Percentiles rank a stretch among this genome's conserved stretches.
Evolutionary conservation across 2,113 vertebrate genomes (phyloP).

Genomic region (Pomatostomus ruficeps): DNA sequence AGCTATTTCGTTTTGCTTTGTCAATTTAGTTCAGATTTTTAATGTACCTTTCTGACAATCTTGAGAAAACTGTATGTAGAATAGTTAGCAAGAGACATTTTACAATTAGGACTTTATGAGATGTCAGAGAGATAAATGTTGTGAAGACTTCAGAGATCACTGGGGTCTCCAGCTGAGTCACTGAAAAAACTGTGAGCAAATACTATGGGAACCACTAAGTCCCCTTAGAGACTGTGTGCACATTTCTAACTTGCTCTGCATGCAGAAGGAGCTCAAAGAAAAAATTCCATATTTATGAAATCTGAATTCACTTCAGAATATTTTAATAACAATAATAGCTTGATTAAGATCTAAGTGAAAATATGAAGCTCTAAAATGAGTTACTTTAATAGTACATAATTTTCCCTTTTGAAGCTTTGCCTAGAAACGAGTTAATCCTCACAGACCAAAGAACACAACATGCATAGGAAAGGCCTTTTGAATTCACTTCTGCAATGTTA

Average conservation of each 20-base stretch:
- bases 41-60: background rate
- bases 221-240: background rate
- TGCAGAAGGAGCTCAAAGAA: background rate
- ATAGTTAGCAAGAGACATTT: background rate
- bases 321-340: slow-evolving; percentile 53
- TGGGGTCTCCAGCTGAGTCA: background rate
- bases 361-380: background rate
- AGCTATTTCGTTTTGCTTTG: background rate
- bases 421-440: slow-evolving; percentile 2
- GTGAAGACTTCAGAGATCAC: background rate
- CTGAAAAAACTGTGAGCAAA: slow-evolving; percentile 4
- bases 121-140: background rate
- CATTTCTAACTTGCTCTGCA: background rate
- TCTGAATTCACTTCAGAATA: slow-evolving; percentile 27
- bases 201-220: background rate
- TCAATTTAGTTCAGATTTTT: background rate
- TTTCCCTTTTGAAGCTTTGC: slow-evolving; percentile 38
- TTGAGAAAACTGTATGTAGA: background rate
- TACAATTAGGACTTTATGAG: background rate
- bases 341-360: slow-evolving; percentile 48
- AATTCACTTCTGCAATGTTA: background rate
- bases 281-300: slow-evolving; percentile 27
- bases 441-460: background rate
- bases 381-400: slow-evolving; percentile 23
- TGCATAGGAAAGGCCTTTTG: background rate